Conservation (phyloP, 2,888 invertebrate species). For the Cremastinae sp. region DNA sequence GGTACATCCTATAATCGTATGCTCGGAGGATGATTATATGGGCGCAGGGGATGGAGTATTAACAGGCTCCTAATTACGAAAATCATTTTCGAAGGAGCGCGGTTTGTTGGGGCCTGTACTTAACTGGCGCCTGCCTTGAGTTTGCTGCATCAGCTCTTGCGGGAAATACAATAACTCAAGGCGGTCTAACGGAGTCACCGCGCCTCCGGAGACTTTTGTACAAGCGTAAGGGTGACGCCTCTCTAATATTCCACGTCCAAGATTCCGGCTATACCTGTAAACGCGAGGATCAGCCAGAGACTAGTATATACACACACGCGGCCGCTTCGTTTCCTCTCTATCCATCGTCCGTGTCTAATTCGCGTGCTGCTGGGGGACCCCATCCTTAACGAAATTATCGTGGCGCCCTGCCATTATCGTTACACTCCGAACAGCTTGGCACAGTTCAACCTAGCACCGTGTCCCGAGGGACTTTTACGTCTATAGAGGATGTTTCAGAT, state of each 20-base stretch:
- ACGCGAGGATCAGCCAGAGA: slow-evolving; percentile 26
- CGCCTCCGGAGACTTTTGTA: slow-evolving; percentile 24
- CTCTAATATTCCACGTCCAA: slow-evolving; percentile 24
- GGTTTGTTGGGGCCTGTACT: slow-evolving; percentile 69
- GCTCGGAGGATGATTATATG: slow-evolving; percentile 23
- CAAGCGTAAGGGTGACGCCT: slow-evolving; percentile 51
- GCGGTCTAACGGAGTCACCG: slow-evolving; percentile 5
- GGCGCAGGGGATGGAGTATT: slow-evolving; percentile 44
- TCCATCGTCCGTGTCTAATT: slow-evolving; percentile 54
- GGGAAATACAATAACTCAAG: slow-evolving; percentile 26
- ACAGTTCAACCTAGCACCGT: slow-evolving; percentile 45
- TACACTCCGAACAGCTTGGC: slow-evolving; percentile 64
- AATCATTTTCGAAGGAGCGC: slow-evolving; percentile 59
- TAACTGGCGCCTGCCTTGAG: slow-evolving; percentile 73
- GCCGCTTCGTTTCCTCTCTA: slow-evolving; percentile 36
- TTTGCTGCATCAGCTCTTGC: slow-evolving; percentile 62
- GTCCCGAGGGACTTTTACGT: neutral
- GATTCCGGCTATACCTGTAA: slow-evolving; percentile 10
- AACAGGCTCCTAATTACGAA: slow-evolving; percentile 62
- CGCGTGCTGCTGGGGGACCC: slow-evolving; percentile 41
- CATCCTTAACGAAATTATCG: slow-evolving; percentile 66
- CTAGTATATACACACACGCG: slow-evolving; percentile 9
- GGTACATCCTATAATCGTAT: slow-evolving; percentile 23
- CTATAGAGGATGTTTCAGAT: neutral
- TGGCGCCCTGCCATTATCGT: slow-evolving; percentile 70